Evolutionary conservation across 2,888 invertebrate species (phyloP).

Genomic region (Lithophane leautieri): DNA sequence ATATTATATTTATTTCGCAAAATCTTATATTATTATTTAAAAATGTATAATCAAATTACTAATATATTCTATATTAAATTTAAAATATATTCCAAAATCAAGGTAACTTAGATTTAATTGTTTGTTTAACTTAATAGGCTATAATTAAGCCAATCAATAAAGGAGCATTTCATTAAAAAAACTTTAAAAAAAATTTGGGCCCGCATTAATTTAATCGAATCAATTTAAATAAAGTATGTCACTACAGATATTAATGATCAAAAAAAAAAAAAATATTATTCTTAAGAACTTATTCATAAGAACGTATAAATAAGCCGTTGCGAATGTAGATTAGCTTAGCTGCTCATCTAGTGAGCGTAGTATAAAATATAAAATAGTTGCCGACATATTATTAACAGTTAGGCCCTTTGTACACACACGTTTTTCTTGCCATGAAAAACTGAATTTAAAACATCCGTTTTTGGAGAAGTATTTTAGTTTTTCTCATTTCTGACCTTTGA

Average conservation of each 20-base stretch:
- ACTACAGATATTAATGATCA: not conserved
- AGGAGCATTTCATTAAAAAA: slow-evolving; percentile 9
- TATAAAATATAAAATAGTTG: not conserved
- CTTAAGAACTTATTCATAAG: not conserved
- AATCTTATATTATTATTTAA: not conserved
- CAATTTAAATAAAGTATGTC: not conserved
- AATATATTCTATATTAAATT: not conserved
- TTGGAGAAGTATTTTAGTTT: not conserved
- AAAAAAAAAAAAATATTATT: not conserved
- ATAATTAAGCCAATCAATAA: not conserved
- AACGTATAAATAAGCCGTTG: not conserved
- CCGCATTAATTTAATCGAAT: slow-evolving; percentile 12
- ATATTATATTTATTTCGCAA: not conserved
- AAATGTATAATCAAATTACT: not conserved
- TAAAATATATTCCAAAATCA: slow-evolving; percentile 3
- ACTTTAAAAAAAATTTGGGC: not conserved
- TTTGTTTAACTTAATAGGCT: not conserved
- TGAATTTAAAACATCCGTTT: not conserved
- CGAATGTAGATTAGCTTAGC: not conserved
- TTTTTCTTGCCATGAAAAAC: no score
- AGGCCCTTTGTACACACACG: no score
- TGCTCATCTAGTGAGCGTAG: not conserved
- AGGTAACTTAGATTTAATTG: not conserved
- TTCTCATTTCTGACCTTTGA: not conserved
- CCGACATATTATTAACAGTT: no score